Conservation (phyloP, 2,888 invertebrate genomes). For the Lucinisca nassula region DNA sequence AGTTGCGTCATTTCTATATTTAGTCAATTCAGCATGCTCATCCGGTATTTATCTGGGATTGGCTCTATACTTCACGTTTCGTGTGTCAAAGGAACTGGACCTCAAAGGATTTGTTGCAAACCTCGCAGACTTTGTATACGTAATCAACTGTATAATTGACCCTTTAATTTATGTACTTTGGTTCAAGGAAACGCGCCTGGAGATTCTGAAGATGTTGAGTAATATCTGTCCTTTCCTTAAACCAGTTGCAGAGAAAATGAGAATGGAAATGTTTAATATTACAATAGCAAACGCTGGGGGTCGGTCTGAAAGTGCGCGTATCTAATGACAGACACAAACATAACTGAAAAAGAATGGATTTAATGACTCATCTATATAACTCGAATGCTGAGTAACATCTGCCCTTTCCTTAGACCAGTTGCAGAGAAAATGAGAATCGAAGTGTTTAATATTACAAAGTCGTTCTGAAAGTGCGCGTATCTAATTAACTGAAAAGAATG, state of each 20-base stretch:
- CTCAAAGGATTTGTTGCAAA: neutral
- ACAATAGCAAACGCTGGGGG: too few species aligned
- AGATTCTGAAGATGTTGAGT: neutral
- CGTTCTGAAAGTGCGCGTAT: too few species aligned
- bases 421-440: neutral
- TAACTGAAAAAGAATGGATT: too few species aligned
- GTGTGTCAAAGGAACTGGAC: neutral
- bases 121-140: neutral
- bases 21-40: neutral
- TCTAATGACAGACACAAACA: too few species aligned
- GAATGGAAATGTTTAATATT: neutral
- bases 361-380: too few species aligned
- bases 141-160: neutral
- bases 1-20: neutral
- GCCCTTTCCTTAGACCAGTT: neutral
- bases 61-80: neutral
- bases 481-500: too few species aligned
- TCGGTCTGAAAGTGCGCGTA: too few species aligned
- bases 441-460: neutral
- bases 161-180: neutral
- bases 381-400: neutral
- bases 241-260: neutral
- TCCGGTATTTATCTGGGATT: neutral
- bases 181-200: neutral
- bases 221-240: neutral